phyloP scores from a whole-genome alignment of 2,797 vertebrate genomes.

The Cirrhinus mrigala region DNA sequence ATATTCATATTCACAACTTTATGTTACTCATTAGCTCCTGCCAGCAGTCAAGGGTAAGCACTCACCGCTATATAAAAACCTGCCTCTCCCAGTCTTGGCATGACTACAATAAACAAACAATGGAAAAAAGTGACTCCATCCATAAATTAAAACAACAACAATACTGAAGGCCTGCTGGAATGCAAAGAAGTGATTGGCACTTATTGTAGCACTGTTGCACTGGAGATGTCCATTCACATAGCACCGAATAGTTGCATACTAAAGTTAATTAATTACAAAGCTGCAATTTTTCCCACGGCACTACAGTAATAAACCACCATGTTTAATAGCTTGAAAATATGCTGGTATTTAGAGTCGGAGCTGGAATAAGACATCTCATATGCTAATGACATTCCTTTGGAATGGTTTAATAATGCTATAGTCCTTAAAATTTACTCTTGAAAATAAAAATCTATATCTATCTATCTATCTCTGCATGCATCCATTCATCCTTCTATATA shows the following conservation, averaged over 20 bases:
- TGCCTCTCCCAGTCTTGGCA: conserved; percentile 38
- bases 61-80: conserved; percentile 33
- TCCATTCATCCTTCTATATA: background rate
- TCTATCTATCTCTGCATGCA: background rate
- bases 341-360: background rate
- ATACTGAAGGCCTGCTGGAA: conserved; percentile 27
- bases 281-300: background rate
- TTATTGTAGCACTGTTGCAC: background rate
- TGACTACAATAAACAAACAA: conserved; percentile 32
- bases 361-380: background rate
- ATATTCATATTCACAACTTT: conserved; percentile 47
- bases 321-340: conserved; percentile 5
- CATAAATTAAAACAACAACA: conserved; percentile 39
- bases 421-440: background rate
- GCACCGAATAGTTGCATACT: conserved; percentile 17
- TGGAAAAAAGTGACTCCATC: conserved; percentile 21
- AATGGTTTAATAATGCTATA: background rate
- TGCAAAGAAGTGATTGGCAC: conserved; percentile 28
- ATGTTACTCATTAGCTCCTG: conserved; percentile 45
- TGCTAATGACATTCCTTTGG: background rate
- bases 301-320: background rate
- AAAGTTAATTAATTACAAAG: conserved; percentile 21
- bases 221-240: conserved; percentile 8
- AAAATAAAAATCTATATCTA: too few species aligned
- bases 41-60: conserved; percentile 45